phyloP scores from a whole-genome alignment of 2,888 invertebrate genomes.

The Melangyna quadrimaculata region DNA sequence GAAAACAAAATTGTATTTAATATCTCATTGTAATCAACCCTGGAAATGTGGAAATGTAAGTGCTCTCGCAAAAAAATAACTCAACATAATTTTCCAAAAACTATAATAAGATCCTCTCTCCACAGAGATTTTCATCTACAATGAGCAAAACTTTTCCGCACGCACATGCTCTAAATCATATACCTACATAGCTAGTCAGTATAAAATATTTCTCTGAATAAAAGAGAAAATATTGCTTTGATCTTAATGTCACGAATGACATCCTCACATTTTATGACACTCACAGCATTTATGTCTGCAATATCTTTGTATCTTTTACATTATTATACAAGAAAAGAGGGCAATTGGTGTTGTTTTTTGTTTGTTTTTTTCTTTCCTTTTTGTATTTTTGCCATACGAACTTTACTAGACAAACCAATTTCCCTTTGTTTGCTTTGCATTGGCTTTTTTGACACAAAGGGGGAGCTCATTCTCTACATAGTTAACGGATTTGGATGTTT shows the following conservation, averaged over 20 bases:
- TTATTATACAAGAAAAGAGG: slow-evolving; percentile 23
- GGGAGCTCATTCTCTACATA: slow-evolving; percentile 41
- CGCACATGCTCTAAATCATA: background rate
- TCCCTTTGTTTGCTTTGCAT: slow-evolving; percentile 31
- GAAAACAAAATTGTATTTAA: background rate
- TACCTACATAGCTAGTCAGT: too few species aligned
- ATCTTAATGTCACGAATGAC: slow-evolving; percentile 36
- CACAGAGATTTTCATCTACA: background rate
- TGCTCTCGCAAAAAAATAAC: background rate
- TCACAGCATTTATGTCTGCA: slow-evolving; percentile 22
- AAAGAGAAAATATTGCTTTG: slow-evolving; percentile 16
- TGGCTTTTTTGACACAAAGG: background rate
- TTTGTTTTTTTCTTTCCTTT: background rate
- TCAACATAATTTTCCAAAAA: background rate
- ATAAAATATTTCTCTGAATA: background rate
- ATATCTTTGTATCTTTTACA: slow-evolving; percentile 26
- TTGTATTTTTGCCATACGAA: background rate
- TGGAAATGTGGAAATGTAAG: too few species aligned
- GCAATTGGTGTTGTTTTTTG: slow-evolving; percentile 9
- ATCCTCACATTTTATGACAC: slow-evolving; percentile 18
- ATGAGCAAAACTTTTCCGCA: background rate
- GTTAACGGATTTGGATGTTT: slow-evolving; percentile 43
- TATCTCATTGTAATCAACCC: background rate
- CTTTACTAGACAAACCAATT: slow-evolving; percentile 28
- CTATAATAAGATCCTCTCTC: background rate